phyloP scores from a whole-genome alignment of 2,113 vertebrate species.

The Fukomys damarensis region DNA sequence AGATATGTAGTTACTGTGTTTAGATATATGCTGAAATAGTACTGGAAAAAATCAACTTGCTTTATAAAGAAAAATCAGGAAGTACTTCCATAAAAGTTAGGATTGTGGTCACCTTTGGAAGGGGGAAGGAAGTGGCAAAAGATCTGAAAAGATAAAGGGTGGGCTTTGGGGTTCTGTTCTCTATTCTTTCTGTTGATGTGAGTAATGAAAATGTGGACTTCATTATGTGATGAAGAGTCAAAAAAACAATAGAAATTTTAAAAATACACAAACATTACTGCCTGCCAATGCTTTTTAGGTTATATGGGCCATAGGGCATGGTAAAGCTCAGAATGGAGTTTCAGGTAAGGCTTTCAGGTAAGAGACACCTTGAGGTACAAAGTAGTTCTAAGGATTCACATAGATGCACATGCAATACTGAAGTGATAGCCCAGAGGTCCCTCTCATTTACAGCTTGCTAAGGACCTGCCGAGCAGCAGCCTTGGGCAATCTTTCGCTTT shows the following conservation, averaged over 20 bases:
- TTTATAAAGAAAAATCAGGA: neutral
- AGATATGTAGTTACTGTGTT: neutral
- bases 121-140: neutral
- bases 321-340: neutral
- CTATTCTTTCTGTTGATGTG: neutral
- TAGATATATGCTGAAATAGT: neutral
- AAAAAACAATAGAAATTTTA: neutral
- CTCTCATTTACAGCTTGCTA: constrained; percentile 72
- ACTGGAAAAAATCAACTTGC: neutral
- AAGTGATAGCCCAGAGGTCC: constrained; percentile 48
- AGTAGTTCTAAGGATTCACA: neutral
- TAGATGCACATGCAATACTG: neutral
- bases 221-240: neutral
- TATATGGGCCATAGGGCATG: neutral
- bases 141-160: neutral
- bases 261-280: neutral
- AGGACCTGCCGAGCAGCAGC: constrained; percentile 57
- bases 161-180: neutral
- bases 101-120: neutral
- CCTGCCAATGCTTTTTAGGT: neutral
- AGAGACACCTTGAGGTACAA: neutral
- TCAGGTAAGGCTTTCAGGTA: neutral
- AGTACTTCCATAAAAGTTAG: neutral
- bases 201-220: neutral
- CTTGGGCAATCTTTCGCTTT: constrained; percentile 33